Base-by-base conservation (phyloP, 2,888 invertebrate species). In the Leucania comma region DNA sequence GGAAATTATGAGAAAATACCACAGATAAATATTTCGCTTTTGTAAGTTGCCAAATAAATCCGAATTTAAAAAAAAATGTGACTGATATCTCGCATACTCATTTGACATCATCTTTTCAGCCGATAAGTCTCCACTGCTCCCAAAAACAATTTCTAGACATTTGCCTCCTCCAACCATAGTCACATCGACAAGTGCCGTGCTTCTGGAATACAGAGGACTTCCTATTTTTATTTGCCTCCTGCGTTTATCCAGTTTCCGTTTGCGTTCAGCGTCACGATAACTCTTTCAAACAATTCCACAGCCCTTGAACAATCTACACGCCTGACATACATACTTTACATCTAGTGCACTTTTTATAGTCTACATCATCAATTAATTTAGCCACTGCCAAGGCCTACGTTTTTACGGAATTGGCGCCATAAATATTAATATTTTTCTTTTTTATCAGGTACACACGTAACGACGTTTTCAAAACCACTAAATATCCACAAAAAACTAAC, bases 1-100 rank as follows among this genome's bases (percentile, higher is more conserved):
- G 63, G 86, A 88, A 78, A 87, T 90, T 86, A 87, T 75, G 74
- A 86, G 20, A 90, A 89, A 82, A 20, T 74, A 75, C 50, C 67
- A 74, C 12, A 22, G 68, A 62, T 75, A 42, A 48, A 50, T 48
- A 38, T 22, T 42, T 14, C 12, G 5, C 1, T 24, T 24, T 32
- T 42, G 29, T 51, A 24, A 42, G 2, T 35, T 2, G 29, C 57
- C 46, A 48, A 56, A 20, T n/a, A 58, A 50, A 14, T 29, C 17
- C 42, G 5, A 17, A 29, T n/a, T n/a, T 42, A 42, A 50, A 59
- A 56, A 51, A 4, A n/a, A 20, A 4, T 9, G 0, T 20, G 20
- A 6, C 6, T 46, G 20, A 46, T 46, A 20, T 46, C 17, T 42
- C 17, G 20, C 8, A 5, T 20, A 20, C 20, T 46, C 46, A 46